A percentile compares a stretch with the other conserved stretches of the same genome.
Conservation (phyloP, 2,797 vertebrate species). For the Cyprinodon diabolis region DNA sequence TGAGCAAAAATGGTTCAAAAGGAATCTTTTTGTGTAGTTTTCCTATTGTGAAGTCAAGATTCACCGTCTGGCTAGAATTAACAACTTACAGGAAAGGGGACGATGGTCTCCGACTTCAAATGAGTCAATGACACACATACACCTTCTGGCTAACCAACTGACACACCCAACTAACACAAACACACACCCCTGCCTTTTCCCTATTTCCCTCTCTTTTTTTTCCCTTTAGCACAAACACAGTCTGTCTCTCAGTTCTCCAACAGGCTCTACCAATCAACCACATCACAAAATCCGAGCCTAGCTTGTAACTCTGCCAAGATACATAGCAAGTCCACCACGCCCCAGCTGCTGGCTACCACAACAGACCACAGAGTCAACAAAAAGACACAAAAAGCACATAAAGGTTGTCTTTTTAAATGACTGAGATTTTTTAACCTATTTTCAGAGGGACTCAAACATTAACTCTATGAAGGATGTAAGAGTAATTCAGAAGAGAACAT, state of each 20-base stretch:
- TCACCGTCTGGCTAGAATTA: constrained; percentile 44
- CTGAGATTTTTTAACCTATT: background rate
- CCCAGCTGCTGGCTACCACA: constrained; percentile 54
- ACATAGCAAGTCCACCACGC: constrained; percentile 65
- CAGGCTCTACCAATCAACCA: constrained; percentile 58
- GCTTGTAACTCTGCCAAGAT: constrained; percentile 64
- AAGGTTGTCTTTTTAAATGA: background rate
- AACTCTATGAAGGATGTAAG: background rate
- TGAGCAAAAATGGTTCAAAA: background rate
- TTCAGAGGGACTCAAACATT: background rate
- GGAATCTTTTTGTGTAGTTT: constrained; percentile 34
- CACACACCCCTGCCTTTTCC: constrained; percentile 27
- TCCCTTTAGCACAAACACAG: constrained; percentile 36
- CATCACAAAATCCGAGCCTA: constrained; percentile 61
- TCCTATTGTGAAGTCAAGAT: constrained; percentile 32
- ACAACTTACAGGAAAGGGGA: constrained; percentile 65
- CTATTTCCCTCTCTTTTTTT: constrained; percentile 38
- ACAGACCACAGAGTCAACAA: constrained; percentile 50
- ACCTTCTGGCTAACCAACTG: constrained; percentile 49
- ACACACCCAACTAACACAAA: constrained; percentile 59
- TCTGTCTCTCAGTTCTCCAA: constrained; percentile 56
- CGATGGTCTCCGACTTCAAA: constrained; percentile 51
- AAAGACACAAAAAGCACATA: constrained; percentile 37
- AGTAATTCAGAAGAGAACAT: constrained; percentile 10
- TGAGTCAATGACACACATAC: constrained; percentile 55